These are phyloP conservation scores for Caiman crocodilus DNA, from an alignment of 2,797 vertebrate species.

Conservation along the genomic window DNA sequence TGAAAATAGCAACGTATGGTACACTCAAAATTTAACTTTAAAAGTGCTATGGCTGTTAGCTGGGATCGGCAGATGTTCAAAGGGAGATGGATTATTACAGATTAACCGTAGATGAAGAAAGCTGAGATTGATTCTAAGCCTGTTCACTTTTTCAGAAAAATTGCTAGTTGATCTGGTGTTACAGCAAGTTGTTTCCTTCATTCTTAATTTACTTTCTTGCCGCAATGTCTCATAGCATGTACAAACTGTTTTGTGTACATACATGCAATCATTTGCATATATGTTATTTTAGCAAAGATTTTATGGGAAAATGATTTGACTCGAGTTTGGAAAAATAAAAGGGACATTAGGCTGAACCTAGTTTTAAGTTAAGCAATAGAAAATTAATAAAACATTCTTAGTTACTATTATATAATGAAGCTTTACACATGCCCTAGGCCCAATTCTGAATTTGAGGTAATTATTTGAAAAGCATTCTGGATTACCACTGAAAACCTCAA, in stretches of 20 bases:
- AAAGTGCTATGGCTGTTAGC: neutral
- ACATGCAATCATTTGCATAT: neutral
- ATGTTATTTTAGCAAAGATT: neutral
- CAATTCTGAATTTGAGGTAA: neutral
- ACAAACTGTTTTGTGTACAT: neutral
- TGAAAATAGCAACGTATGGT: neutral
- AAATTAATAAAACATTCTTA: neutral
- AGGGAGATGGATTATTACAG: neutral
- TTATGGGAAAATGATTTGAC: neutral
- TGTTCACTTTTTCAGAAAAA: neutral
- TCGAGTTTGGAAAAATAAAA: neutral
- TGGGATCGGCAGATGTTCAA: neutral
- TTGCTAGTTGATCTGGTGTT: neutral
- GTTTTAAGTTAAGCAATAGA: neutral
- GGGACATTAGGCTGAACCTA: neutral
- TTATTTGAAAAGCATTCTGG: neutral
- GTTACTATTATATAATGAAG: neutral
- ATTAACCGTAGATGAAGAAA: neutral
- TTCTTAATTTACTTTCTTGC: neutral
- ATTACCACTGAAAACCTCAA: neutral
- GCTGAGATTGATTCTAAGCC: neutral
- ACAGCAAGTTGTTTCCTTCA: neutral
- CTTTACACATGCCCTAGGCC: neutral
- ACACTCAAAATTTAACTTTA: neutral
- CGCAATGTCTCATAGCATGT: neutral